These are phyloP conservation scores for Campoletis raptor DNA, from an alignment of 2,888 invertebrate species.

Conservation along the genomic window DNA sequence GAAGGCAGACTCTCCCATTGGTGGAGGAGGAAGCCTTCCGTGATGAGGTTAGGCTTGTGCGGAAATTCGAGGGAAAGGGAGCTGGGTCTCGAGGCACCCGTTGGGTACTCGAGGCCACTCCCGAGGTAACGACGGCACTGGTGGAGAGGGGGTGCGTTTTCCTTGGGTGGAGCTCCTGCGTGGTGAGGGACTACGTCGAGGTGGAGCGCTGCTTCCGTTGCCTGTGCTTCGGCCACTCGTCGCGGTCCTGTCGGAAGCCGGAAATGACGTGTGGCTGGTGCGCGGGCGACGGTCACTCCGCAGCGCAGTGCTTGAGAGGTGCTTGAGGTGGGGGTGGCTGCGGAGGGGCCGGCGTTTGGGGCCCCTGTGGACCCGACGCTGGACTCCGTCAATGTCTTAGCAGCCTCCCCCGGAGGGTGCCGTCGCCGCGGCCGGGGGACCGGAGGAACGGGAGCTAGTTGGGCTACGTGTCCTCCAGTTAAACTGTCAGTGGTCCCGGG, in stretches of 20 bases:
- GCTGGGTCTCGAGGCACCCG: background rate
- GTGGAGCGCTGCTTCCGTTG: conserved; percentile 20
- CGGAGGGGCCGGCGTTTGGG: too few relatives aligned
- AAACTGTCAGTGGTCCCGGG: conserved; percentile 35
- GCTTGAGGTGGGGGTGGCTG: too few relatives aligned
- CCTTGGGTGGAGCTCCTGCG: conserved; percentile 38
- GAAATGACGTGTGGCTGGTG: conserved; percentile 16
- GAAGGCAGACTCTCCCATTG: background rate
- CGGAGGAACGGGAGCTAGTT: background rate
- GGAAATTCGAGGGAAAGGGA: background rate
- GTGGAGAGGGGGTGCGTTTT: background rate
- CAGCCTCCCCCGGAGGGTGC: background rate
- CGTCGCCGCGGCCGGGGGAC: background rate
- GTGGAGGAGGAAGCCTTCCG: background rate
- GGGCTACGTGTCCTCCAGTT: conserved; percentile 22
- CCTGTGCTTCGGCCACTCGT: conserved; percentile 2
- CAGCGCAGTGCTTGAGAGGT: background rate
- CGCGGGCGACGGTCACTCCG: background rate
- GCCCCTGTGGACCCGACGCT: too few relatives aligned
- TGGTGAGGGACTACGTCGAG: conserved; percentile 24
- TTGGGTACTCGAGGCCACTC: conserved; percentile 9
- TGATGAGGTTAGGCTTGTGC: background rate
- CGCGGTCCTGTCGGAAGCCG: background rate
- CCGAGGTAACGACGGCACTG: background rate
- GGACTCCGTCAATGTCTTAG: too few relatives aligned